Conservation (phyloP, 2,888 invertebrate genomes). For the Entomobrya proxima region DNA sequence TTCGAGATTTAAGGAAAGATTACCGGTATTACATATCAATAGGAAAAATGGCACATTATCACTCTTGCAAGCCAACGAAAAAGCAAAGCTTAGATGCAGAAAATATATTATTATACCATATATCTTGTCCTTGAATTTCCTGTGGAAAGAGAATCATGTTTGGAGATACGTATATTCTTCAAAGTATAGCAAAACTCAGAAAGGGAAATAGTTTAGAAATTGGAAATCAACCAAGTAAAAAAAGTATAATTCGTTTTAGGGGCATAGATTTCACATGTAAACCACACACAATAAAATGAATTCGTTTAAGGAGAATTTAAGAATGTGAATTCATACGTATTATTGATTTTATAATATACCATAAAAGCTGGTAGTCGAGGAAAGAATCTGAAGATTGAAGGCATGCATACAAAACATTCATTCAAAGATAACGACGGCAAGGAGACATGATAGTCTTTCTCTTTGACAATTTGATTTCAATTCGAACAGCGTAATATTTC, state of each 20-base stretch:
- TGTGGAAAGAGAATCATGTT: background rate
- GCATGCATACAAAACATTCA: slow-evolving; percentile 7
- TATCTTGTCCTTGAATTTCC: background rate
- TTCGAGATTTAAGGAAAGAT: background rate
- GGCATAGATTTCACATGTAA: background rate
- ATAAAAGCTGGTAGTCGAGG: background rate
- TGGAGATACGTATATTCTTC: background rate
- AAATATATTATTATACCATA: background rate
- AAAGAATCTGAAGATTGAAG: background rate
- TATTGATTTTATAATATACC: background rate
- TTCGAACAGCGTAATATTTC: slow-evolving; percentile 43
- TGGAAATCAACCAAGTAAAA: slow-evolving; percentile 26
- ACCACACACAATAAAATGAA: background rate
- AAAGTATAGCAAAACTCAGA: background rate
- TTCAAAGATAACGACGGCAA: slow-evolving; percentile 1
- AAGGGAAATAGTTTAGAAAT: background rate
- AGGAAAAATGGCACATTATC: background rate
- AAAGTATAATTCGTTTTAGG: background rate
- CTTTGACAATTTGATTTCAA: slow-evolving; percentile 51
- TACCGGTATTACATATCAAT: slow-evolving; percentile 41
- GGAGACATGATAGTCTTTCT: slow-evolving; percentile 2
- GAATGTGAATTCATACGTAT: too few species aligned
- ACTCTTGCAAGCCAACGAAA: background rate
- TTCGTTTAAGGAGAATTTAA: too few species aligned
- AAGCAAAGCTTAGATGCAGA: background rate